Base-by-base conservation (phyloP, 2,113 vertebrate genomes). In the Bujurquina vittata region DNA sequence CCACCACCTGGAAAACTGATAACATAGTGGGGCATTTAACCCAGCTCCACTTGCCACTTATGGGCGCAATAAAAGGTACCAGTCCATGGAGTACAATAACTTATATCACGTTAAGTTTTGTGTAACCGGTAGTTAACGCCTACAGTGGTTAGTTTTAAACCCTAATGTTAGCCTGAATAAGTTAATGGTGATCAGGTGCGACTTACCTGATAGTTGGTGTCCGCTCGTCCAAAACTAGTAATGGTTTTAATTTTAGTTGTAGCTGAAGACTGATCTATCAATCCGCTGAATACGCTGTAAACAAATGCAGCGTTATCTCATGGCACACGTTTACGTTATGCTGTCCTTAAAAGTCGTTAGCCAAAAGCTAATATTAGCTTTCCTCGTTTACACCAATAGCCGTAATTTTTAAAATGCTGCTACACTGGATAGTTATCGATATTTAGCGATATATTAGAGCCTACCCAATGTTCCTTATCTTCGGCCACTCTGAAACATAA, bases 331-430 rank as follows among this genome's bases (percentile, higher is more conserved):
- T 87, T 31, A 57, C 56, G 6, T 87, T 22, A 59, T 49, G 4
- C 59, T 29, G 65, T 74, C 57, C 10, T 82, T 78, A 75, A 77
- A 81, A 59, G 37, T 37, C 60, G 79, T 3, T 75, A 87, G 91
- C 90, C 33, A 23, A 14, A 75, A 54, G 93, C 91, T 94, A 91
- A 88, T 9, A 79, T 35, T 90, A 88, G 87, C 87, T 58, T 57
- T 23, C 33, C 80, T 20, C 31, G 22, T 23, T 75, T 57, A 75
- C 54, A 84, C 59, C 17, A 65, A 29, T 31, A n/a, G 26, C 23
- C 54, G 46, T 23, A 52, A 60, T 33, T 43, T 61, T n/a, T 2
- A 60, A 85, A 81, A 59, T 3, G 46, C 12, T 12, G 20, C 23
- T 40, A 26, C 43, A 43, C 2, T 7, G 22, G n/a, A 79, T 60